Evolutionary conservation across 2,797 vertebrate genomes (phyloP).

Genomic region (Carcharodon carcharias): DNA sequence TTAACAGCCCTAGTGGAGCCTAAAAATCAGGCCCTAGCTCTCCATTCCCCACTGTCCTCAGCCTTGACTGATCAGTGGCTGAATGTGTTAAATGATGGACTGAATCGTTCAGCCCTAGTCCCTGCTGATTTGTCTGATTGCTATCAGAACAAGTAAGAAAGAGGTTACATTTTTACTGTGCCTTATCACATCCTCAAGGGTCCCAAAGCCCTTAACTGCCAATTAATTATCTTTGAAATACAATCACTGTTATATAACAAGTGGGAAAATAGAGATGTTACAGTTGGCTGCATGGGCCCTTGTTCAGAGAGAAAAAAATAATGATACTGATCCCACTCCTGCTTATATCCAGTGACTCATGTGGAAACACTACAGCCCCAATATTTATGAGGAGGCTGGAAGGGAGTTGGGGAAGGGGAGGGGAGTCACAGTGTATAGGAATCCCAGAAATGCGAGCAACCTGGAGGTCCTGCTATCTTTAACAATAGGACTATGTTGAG

Average conservation of each 20-base stretch:
- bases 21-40: no score
- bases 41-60: neutral
- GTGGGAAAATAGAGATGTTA: neutral
- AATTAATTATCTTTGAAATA: neutral
- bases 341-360: neutral
- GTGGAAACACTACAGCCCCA: neutral
- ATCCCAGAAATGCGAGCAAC: no score
- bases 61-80: neutral
- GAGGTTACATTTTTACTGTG: neutral
- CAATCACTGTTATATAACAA: neutral
- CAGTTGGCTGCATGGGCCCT: neutral
- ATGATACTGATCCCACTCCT: neutral
- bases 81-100: neutral
- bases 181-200: neutral
- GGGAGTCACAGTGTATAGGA: no score
- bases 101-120: neutral
- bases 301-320: neutral
- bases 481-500: no score
- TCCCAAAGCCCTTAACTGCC: neutral
- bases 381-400: neutral
- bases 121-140: neutral
- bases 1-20: no score
- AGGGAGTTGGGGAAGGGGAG: neutral
- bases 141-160: neutral
- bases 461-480: no score